Evolutionary conservation across 2,113 vertebrate species (phyloP).

Genomic region (Cariama cristata): DNA sequence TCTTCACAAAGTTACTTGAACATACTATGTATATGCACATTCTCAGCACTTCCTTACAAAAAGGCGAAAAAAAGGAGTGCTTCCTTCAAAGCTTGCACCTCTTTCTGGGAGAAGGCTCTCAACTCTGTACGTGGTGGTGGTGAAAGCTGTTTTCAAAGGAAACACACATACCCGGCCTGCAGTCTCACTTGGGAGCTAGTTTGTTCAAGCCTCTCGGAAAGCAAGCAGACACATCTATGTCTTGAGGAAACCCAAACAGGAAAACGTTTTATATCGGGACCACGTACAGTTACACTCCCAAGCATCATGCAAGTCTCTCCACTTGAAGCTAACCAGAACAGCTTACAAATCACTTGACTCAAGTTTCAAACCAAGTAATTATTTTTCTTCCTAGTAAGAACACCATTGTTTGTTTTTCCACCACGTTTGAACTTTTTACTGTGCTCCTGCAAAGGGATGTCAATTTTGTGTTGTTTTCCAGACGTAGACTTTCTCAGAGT

Average conservation of each 20-base stretch:
- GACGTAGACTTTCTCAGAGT: not conserved
- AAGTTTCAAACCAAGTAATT: not conserved
- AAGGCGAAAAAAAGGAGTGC: not conserved
- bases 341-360: not conserved
- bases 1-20: not conserved
- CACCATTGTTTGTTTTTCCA: not conserved
- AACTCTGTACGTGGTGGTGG: not conserved
- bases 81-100: not conserved
- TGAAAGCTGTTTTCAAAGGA: not conserved
- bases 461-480: not conserved
- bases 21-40: not conserved
- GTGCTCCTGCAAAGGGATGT: not conserved
- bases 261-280: not conserved
- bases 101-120: not conserved
- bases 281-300: not conserved
- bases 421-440: not conserved
- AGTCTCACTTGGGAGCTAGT: not conserved
- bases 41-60: not conserved
- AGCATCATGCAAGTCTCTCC: not conserved
- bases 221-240: not conserved
- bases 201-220: not conserved
- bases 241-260: rapidly evolving
- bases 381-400: not conserved
- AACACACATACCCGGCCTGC: not conserved
- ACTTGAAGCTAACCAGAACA: not conserved